Base-by-base conservation (phyloP, 2,888 invertebrate genomes). In the Epinotia brunnichana region DNA sequence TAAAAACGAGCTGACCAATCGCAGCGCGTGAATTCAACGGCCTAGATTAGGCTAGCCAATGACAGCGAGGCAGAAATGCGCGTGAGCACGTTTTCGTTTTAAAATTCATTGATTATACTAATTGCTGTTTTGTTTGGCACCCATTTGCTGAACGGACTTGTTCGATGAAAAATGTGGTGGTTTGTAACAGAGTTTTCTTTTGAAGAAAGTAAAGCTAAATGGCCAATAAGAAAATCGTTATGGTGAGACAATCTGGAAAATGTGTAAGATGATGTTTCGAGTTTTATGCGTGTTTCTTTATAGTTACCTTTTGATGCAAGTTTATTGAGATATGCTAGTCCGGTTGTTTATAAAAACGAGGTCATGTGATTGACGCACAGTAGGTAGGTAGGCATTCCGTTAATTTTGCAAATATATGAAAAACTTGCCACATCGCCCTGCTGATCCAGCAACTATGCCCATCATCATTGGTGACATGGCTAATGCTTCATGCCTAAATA, bases 81-180 rank as follows among this genome's bases (percentile, higher is more conserved):
- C 88, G 84, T 86, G 90, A 90, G 92, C 91, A 90, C 78, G 76
- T 76, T 84, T 85, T 86, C 78, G 84, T 87, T 89, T 87, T 83
- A 89, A 86, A 87, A 86, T 87, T 90, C 89, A 89, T 87, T 89
- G 86, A 85, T 85, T 78, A 81, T 76, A 81, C 85, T 89, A 88
- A 90, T 87, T 87, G 82, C 83, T 85, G 85, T 87, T 88, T 87
- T 84, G 82, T 86, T 87, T 87, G 88, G 88, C 86, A 80, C 79
- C 76, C 80, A 81, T 80, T 44, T 53, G 68, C 39, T 19, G 39
- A 17, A 63, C 19, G 21, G 15, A 44, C 19, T 76, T 77, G 79
- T 81, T 85, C 84, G 83, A 85, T 81, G 83, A 83, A 77, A 79
- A 75, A 71, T 74, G 35, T 48, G 60, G 24, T 48, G 44, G 21